Conservation (phyloP, 2,888 invertebrate genomes). For the Zygaena filipendulae region DNA sequence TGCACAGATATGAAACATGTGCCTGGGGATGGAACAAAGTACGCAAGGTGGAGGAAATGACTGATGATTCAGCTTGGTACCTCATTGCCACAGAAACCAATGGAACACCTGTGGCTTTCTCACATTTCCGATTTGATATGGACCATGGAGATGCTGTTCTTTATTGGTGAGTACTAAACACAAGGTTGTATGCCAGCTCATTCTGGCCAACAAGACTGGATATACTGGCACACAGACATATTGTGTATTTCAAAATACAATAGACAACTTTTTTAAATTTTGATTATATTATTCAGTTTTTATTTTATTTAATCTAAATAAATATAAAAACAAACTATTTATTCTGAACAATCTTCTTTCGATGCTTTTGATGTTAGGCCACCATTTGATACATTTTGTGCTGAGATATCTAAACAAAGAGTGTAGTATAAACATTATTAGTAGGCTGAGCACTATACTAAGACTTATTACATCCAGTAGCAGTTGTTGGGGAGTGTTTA, state of each 20-base stretch:
- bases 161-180: conserved; percentile 78
- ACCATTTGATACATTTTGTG: conserved; percentile 51
- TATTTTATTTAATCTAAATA: conserved; percentile 49
- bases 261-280: too few relatives aligned
- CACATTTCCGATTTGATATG: conserved; percentile 86
- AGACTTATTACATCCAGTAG: conserved; percentile 47
- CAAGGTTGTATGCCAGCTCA: too few relatives aligned
- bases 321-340: conserved; percentile 41
- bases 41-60: conserved; percentile 79
- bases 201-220: too few relatives aligned
- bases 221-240: too few relatives aligned
- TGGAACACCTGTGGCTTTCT: conserved; percentile 73
- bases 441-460: conserved; percentile 30
- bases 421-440: conserved; percentile 41
- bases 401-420: conserved; percentile 47
- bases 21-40: conserved; percentile 84
- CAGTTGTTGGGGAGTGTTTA: conserved; percentile 53
- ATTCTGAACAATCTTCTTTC: conserved; percentile 45
- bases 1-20: conserved; percentile 74
- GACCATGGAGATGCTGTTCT: conserved; percentile 81
- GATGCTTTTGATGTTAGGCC: conserved; percentile 41
- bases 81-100: conserved; percentile 70
- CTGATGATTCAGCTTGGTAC: conserved; percentile 78
- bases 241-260: too few relatives aligned
- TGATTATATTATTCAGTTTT: too few relatives aligned